These are phyloP conservation scores for Sebastes variabilis DNA, from an alignment of 2,797 vertebrate species.

Conservation along the genomic window DNA sequence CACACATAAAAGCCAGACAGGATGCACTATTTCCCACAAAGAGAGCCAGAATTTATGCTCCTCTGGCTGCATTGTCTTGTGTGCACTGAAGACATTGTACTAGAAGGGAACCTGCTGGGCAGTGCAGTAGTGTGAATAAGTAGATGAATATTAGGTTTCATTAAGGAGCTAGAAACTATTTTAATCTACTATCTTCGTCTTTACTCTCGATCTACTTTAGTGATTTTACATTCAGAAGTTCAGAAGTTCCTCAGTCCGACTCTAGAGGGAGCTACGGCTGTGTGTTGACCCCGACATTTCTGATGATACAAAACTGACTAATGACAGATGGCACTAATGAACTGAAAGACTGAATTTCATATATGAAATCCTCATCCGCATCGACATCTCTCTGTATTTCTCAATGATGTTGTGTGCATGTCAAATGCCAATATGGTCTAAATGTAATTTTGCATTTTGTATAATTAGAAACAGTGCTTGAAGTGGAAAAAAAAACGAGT, in stretches of 20 bases:
- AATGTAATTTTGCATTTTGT: background rate
- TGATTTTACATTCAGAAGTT: background rate
- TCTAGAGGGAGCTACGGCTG: constrained; percentile 57
- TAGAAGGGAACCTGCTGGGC: background rate
- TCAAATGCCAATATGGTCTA: background rate
- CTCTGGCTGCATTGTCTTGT: constrained; percentile 1
- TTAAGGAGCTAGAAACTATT: background rate
- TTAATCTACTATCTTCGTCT: background rate
- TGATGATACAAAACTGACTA: background rate
- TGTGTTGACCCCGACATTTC: background rate
- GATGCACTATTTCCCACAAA: background rate
- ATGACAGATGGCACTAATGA: background rate
- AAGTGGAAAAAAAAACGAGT: too few relatives aligned
- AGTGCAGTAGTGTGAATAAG: background rate
- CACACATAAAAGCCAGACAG: constrained; percentile 3
- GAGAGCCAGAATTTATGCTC: background rate
- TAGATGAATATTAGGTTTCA: background rate
- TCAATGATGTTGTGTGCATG: background rate
- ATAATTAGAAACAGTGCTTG: background rate
- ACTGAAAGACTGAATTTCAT: background rate
- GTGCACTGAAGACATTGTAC: background rate
- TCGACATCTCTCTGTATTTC: background rate
- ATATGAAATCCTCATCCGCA: background rate
- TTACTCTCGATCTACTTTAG: background rate
- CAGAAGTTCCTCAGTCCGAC: constrained; percentile 2